These are phyloP conservation scores for Meloidogyne hapla DNA, from an alignment of 1,140 invertebrate species.

Conservation along the genomic window DNA sequence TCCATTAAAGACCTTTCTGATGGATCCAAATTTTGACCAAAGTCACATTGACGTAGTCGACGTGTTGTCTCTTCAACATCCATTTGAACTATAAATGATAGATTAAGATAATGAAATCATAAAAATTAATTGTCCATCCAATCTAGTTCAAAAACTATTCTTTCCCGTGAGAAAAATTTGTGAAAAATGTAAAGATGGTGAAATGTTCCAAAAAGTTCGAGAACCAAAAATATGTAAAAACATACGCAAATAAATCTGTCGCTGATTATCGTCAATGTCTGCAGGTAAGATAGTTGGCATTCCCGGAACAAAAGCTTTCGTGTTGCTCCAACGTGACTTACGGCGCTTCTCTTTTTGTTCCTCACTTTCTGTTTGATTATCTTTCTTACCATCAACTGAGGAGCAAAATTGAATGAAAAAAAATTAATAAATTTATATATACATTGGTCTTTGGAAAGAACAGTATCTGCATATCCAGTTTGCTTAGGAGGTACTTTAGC, in stretches of 20 bases:
- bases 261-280: conserved; percentile 58
- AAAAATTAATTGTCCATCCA: not conserved
- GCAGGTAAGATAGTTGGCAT: conserved; percentile 63
- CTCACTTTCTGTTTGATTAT: not conserved
- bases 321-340: conserved; percentile 59
- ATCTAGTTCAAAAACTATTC: too few species aligned
- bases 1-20: conserved; percentile 29
- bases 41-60: conserved; percentile 58
- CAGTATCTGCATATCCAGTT: conserved; percentile 14
- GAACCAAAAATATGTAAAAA: conserved; percentile 7
- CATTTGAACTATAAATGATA: conserved; percentile 61
- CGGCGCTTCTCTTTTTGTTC: conserved; percentile 26
- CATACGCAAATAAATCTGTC: conserved; percentile 58
- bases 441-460: conserved; percentile 16
- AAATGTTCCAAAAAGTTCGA: too few species aligned
- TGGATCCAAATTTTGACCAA: conserved; percentile 36
- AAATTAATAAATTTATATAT: not conserved
- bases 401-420: not conserved
- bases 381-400: not conserved
- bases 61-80: conserved; percentile 62
- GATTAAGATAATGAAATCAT: not conserved
- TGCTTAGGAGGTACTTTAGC: conserved; percentile 19
- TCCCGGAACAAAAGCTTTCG: conserved; percentile 62
- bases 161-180: too few species aligned
- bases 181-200: too few species aligned